phyloP scores from a whole-genome alignment of 2,113 vertebrate species.

The Capreolus pygargus region DNA sequence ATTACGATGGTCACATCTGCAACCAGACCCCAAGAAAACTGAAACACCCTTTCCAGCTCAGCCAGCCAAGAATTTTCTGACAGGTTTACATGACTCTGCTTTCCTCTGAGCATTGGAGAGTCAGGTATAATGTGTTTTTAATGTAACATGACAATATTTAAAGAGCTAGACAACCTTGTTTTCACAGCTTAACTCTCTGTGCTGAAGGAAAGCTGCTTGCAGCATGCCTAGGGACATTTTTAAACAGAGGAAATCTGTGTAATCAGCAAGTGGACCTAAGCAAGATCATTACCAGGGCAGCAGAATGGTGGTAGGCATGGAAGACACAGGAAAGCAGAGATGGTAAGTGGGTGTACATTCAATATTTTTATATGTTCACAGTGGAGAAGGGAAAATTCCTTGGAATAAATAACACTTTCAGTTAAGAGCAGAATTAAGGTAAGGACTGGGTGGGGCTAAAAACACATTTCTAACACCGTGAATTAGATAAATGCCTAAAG shows the following conservation, averaged over 20 bases:
- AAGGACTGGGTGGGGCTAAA: neutral
- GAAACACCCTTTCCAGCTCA: constrained; percentile 50
- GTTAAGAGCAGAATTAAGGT: neutral
- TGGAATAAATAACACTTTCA: neutral
- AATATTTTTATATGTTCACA: neutral
- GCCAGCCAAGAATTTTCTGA: constrained; percentile 61
- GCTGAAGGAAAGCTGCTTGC: constrained; percentile 50
- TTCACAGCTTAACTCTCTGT: constrained; percentile 72
- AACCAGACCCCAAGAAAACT: constrained; percentile 42
- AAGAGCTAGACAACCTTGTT: constrained; percentile 35
- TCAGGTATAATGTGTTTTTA: constrained; percentile 59
- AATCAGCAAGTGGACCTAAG: constrained; percentile 54
- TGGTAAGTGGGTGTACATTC: neutral
- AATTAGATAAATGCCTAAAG: neutral
- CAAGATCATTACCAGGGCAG: constrained; percentile 46
- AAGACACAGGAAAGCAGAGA: constrained; percentile 38
- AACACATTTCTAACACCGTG: neutral
- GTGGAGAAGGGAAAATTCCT: neutral
- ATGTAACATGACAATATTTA: constrained; percentile 42
- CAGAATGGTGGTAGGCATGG: constrained; percentile 21
- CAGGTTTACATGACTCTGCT: constrained; percentile 34
- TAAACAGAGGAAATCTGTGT: constrained; percentile 40
- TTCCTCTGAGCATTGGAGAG: constrained; percentile 41
- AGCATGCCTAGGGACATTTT: constrained; percentile 16
- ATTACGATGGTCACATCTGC: neutral